Conservation (phyloP, 2,797 vertebrate species). For the Meriones psammophilus region DNA sequence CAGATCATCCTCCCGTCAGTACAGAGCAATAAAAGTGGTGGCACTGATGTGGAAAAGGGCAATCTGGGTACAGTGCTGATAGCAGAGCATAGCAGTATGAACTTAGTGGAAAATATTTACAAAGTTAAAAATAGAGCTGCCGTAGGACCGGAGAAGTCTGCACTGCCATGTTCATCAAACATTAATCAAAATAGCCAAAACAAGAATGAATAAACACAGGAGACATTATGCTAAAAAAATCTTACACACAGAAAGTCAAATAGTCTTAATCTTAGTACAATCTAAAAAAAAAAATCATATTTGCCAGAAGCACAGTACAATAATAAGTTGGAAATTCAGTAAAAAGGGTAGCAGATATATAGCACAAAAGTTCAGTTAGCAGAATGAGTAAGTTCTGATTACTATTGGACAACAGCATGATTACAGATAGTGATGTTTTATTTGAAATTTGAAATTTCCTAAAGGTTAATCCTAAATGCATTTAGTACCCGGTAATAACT, state of each 20-base stretch:
- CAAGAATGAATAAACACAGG: not conserved
- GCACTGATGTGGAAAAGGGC: not conserved
- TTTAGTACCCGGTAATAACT: not conserved
- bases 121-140: not conserved
- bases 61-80: not conserved
- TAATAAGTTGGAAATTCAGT: too few species aligned
- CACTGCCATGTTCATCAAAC: not conserved
- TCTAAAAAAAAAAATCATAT: not conserved
- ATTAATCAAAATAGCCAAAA: not conserved
- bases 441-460: not conserved
- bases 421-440: not conserved
- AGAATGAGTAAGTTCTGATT: not conserved
- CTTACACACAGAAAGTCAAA: not conserved
- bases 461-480: not conserved
- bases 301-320: not conserved
- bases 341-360: not conserved
- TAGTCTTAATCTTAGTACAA: not conserved
- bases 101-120: not conserved
- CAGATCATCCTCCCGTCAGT: too few species aligned
- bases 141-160: not conserved
- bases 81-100: not conserved
- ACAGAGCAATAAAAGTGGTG: too few species aligned
- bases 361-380: not conserved
- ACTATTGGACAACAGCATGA: not conserved
- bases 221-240: not conserved